Evolutionary conservation across 2,797 vertebrate species (phyloP), one percentile per base, ranked within the genome.

Genomic region (Halcyon chelicuti): DNA sequence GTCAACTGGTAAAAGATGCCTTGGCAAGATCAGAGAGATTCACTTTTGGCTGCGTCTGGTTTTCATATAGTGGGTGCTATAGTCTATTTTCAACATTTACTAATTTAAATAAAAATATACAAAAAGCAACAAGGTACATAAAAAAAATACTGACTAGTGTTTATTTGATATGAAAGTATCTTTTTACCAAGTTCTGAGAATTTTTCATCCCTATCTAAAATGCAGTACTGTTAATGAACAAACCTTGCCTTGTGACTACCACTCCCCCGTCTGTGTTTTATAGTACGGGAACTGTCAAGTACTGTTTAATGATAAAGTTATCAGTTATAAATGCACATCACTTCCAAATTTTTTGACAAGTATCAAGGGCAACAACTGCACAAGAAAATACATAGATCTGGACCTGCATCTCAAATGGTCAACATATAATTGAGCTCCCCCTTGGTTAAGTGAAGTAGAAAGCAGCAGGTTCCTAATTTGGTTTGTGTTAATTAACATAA

Each of bases 401-500:
- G 15, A 89, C 51, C 40, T 46, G 62, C 46, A 42, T 49, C 40
- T 92, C 74, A 82, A 79, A 88, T 8, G 26, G 72, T 58, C 86
- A 94, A 31, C 2, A 6, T 11, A 14, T 44, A 86, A 91, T 76
- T 72, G 85, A 42, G 16, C 14, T 4, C 35, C 22, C 3, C 44
- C 55, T 60, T 42, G 5, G 12, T 35, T 85, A 79, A 70, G 39
- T 33, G 54, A 92, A 89, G 57, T 54, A 84, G 26, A 92, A 96
- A 71, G 77, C 83, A 94, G 92, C 52, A 83, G 62, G 76, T 26
- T 81, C 25, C 85, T 90, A 95, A 94, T 88, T 80, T 42, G 54
- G 76, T 93, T 72, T 54, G 18, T 35, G 47, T 85, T 95, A 95
- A 94, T 95, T 90, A 96, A 79, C 15, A 1, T 70, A 94, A 81